Base-by-base conservation (phyloP, 1,140 invertebrate genomes). In the Drosophila melanica region DNA sequence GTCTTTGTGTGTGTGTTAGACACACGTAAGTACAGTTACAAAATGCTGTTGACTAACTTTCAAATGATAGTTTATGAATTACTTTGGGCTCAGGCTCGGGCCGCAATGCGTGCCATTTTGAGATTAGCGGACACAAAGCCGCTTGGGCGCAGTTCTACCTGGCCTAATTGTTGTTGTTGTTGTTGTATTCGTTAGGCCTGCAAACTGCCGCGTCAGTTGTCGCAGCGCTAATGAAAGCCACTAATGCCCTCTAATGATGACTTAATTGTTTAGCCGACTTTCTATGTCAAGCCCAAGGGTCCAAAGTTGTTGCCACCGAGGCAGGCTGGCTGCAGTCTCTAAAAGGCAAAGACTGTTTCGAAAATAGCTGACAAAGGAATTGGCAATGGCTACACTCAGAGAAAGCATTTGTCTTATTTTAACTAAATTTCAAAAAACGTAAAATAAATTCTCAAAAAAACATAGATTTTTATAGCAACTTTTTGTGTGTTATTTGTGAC, bases 231-330 rank as follows among this genome's bases (percentile, higher is more conserved):
- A 82, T 79, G 81, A 79, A 79, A 79, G 75, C 53, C 42, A 23
- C 65, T 82, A 81, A 82, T 82, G 62, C 76, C 69, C 48, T 59
- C 79, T 87, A 87, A 87, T 74, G 81, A 86, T 81, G 67, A 72
- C 75, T 81, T 87, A 87, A 86, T 81, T 82, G 80, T 74, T 77
- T 75, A 35, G 33, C 27, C 53, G 39, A 39, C 44, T 73, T 54
- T 66, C 51, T 59, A 66, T 53, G 23, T 45, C 45, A 41, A 65
- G 37, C 54, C 55, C 59, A 62, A 75, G 77, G 65, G 35, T 33
- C 77, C 69, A 51, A 48, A 62, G 50, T 39, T 30, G 45, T 18
- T 33, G 14, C 44, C 18, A 44, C 59, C 11, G 16, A 45, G 10
- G n/a, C n/a, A n/a, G n/a, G n/a, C n/a, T 57, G 30, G 37, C 45